Percentiles rank a stretch among this genome's conserved stretches.
These are phyloP conservation scores for Cyrtorhinus lividipennis DNA, from an alignment of 1,140 invertebrate genomes.

Conservation along the genomic window DNA sequence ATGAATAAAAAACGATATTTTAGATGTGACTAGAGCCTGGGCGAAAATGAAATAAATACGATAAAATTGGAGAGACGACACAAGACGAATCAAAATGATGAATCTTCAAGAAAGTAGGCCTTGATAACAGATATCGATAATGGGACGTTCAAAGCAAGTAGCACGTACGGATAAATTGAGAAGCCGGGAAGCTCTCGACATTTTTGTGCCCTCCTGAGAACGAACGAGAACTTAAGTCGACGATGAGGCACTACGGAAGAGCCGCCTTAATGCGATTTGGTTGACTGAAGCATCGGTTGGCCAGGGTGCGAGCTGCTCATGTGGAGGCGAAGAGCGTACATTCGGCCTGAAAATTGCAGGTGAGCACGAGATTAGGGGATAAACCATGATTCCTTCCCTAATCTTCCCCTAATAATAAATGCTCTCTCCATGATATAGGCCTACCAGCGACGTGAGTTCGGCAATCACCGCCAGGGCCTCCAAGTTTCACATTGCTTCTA, in stretches of 20 bases:
- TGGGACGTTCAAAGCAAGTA: neutral
- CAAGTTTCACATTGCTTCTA: too few species aligned
- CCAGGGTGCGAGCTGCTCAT: conserved; percentile 19
- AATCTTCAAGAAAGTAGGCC: neutral
- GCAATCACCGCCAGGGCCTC: too few species aligned
- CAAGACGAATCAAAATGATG: conserved; percentile 1
- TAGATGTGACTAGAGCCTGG: too few species aligned
- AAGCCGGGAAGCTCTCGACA: neutral
- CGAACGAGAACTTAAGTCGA: neutral
- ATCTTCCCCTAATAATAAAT: too few species aligned
- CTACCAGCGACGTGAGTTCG: too few species aligned
- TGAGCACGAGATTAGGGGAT: too few species aligned
- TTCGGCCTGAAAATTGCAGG: conserved; percentile 27
- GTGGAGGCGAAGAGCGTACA: conserved; percentile 31
- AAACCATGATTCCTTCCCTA: too few species aligned
- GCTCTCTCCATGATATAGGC: too few species aligned
- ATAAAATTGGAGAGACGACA: too few species aligned
- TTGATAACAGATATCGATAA: neutral
- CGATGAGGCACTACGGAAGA: neutral
- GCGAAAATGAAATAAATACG: too few species aligned
- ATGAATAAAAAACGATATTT: too few species aligned
- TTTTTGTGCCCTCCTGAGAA: neutral
- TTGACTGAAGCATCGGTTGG: conserved; percentile 9
- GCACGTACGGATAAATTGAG: neutral
- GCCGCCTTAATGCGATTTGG: conserved; percentile 10